Conservation (phyloP, 2,888 invertebrate species). For the Tenthredo scrophulariae region DNA sequence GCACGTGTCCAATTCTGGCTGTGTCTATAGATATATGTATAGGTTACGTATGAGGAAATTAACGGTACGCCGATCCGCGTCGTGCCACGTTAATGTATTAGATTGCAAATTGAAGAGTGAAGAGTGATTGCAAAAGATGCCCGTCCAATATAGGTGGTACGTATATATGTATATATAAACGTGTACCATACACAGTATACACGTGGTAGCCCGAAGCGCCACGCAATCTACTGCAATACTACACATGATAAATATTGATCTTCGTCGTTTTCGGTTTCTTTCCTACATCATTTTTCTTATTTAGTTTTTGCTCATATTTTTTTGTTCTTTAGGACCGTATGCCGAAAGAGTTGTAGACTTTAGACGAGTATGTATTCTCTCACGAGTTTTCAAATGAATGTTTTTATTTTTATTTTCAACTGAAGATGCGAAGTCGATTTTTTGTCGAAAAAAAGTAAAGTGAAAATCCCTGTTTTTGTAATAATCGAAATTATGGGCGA, state of each 20-base stretch:
- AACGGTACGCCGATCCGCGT: conserved; percentile 18
- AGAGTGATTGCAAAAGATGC: conserved; percentile 10
- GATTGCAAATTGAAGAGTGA: conserved; percentile 9
- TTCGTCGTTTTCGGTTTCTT: neutral
- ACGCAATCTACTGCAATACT: conserved; percentile 29
- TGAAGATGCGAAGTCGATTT: no score
- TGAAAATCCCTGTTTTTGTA: no score
- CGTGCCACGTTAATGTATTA: neutral
- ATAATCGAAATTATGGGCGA: no score
- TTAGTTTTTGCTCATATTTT: neutral
- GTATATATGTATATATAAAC: neutral
- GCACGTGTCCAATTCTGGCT: conserved; percentile 32
- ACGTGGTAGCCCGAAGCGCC: neutral
- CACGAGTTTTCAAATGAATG: no score
- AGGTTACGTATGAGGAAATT: conserved; percentile 15
- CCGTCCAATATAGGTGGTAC: neutral
- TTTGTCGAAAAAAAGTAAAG: no score
- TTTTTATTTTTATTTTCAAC: no score
- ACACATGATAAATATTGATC: neutral
- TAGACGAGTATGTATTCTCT: no score
- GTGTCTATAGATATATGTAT: neutral
- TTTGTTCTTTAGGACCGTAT: no score
- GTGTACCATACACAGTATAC: neutral
- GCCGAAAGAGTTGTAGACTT: no score
- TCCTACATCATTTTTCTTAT: neutral